Base-by-base conservation (phyloP, 2,113 vertebrate genomes). In the Vulpes vulpes region DNA sequence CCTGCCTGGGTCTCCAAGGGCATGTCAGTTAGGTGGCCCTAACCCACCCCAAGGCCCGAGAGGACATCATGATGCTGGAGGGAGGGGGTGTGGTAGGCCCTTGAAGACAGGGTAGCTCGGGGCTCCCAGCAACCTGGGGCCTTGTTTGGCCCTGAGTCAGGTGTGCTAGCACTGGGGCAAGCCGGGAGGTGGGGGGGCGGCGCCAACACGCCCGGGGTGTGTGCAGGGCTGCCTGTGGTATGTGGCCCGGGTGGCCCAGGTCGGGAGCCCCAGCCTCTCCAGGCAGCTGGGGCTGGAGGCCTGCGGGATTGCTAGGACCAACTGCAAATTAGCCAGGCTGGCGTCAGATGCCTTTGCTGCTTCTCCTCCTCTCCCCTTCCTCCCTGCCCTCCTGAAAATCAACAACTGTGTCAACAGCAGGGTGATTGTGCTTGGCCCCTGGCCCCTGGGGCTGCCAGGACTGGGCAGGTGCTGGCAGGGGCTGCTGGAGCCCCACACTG, bases 381-480 rank as follows among this genome's bases (percentile, higher is more conserved):
- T 83, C 94, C 76, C 62, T 60, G 53, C 25, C 78, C 83, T 25
- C 80, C 89, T 38, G 88, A n/a, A n/a, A 92, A 95, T 85, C 97
- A 96, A 83, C 94, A 78, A 62, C 80, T 59, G 95, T 27, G 83
- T 95, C 97, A 96, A 88, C 96, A 96, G 91, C 97, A 2, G 91
- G 90, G 94, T 95, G 96, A 97, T 97, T 97, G 98, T 97, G 97
- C 96, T 97, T 97, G 96, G 97, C 98, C 76, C 0, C 65, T 43
- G 0, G 30, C 92, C 96, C 94, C 74, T 0, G 11, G 78, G 96
- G 16, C 20, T 53, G 11, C 90, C 5, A 76, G 98, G 96, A 74
- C 12, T 0, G 0, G 78, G 98, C 98, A 98, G 91, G 55, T 96
- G 98, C 95, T 95, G 96, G 91, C 94, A 59, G 67, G 94, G 97